Base-by-base conservation (phyloP, 2,888 invertebrate genomes). In the Diarsia dahlii region DNA sequence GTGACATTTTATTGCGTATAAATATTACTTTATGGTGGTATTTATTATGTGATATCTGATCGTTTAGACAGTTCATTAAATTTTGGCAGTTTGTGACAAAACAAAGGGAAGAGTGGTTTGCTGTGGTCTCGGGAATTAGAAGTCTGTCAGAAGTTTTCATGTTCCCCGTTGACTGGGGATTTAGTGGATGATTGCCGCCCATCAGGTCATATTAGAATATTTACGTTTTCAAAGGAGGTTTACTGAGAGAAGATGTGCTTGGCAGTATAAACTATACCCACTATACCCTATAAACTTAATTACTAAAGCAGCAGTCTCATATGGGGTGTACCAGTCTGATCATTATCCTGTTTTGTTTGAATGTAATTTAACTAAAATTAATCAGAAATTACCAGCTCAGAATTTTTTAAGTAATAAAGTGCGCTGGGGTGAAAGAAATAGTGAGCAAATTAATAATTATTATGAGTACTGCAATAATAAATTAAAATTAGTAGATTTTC, bases 1-100 rank as follows among this genome's bases (percentile, higher is more conserved):
- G 46, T 34, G 66, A 72, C 60, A 64, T 78, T 87, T 85, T 87
- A 87, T 88, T 85, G 82, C 71, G 66, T 70, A 80, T 84, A 81
- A 87, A 84, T 88, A 79, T 68, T 72, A 67, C 56, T 87, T 81
- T 81, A 84, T 78, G 76, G 78, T 66, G 52, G 52, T 74, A 77
- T 65, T 73, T 74, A 72, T 81, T 77, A 69, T 54, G 66, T 74
- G 69, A 52, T 75, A 76, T 80, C 70, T 80, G 62, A 71, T 87
- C 67, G 56, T 75, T 72, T 70, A 69, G 70, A 78, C 75, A 77
- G 72, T 50, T 69, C 69, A 81, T 81, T 83, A 54, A 28, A 46
- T 58, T 63, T 73, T 74, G 46, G 58, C 63, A 48, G 45, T 63
- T 70, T 74, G 12, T 0, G 39, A 39, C 9, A 10, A 20, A 45